These are phyloP conservation scores for Erannis defoliaria DNA, from an alignment of 2,888 invertebrate species.

Conservation along the genomic window DNA sequence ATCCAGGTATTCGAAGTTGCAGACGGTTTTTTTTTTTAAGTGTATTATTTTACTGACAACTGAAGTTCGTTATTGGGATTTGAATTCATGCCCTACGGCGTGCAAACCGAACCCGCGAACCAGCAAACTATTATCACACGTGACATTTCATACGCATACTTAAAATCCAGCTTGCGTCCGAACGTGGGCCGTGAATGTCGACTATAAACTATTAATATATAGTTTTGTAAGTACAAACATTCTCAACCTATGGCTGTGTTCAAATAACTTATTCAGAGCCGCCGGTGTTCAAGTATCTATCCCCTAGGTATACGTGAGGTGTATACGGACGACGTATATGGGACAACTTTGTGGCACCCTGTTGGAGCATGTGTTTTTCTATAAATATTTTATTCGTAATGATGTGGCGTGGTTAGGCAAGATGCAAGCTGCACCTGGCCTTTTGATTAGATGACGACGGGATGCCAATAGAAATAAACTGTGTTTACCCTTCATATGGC, in stretches of 20 bases:
- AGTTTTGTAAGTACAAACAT: slow-evolving; percentile 46
- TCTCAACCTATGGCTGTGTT: slow-evolving; percentile 56
- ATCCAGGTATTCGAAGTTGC: too few species aligned
- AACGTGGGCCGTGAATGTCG: slow-evolving; percentile 46
- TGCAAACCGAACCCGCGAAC: too few species aligned
- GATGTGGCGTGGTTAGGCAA: slow-evolving; percentile 37
- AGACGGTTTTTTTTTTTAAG: too few species aligned
- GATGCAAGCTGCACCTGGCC: slow-evolving; percentile 39
- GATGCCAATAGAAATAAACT: slow-evolving; percentile 27
- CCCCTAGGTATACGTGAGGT: slow-evolving; percentile 52
- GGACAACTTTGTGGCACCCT: slow-evolving; percentile 56
- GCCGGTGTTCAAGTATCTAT: slow-evolving; percentile 55
- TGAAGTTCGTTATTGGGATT: too few species aligned
- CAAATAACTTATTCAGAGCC: slow-evolving; percentile 69
- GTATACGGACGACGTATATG: slow-evolving; percentile 61
- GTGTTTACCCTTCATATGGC: slow-evolving; percentile 23
- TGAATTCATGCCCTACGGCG: too few species aligned
- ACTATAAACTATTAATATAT: slow-evolving; percentile 65
- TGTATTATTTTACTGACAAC: too few species aligned
- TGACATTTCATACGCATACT: slow-evolving; percentile 23
- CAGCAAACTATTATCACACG: neutral
- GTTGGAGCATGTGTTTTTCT: slow-evolving; percentile 49
- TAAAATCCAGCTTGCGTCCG: slow-evolving; percentile 33
- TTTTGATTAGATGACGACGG: slow-evolving; percentile 33
- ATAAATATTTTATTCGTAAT: slow-evolving; percentile 58